Base-by-base conservation (phyloP, 2,797 vertebrate species). In the Cottoperca gobio region DNA sequence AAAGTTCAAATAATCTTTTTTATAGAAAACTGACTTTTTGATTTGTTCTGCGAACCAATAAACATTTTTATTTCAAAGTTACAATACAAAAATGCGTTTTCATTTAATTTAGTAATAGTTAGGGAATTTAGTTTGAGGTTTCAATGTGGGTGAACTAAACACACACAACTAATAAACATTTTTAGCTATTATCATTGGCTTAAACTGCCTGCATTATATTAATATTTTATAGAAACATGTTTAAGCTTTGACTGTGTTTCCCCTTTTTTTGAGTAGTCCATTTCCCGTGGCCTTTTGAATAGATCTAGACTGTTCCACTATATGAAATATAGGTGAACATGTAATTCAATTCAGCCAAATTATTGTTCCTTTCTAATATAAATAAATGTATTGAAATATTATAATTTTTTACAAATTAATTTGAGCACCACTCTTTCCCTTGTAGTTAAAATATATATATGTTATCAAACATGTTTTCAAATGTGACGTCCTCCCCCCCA, bases 291-390 rank as follows among this genome's bases (percentile, higher is more conserved):
- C 72, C 43, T 78, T 81, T 48, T 39, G 76, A 65, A 55, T 73
- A 6, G 37, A 43, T 54, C 21, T 61, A 57, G 94, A 86, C 67
- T 79, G 75, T 83, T 83, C 88, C 88, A 94, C 45, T 86, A 1
- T 59, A 4, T 21, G 2, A 63, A 70, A 86, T 57, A 83, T 72
- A 45, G 85, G 83, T 28, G 70, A 43, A 17, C 16, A 2, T 2
- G 1, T 39, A 40, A 70, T 75, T 49, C 3, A 21, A 16, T 40
- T 5, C 11, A 35, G n/a, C 5, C 1, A 12, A 68, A 71, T 42
- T 16, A 17, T 67, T 1, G 5, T 0, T 13, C 2, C 1, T 14
- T 43, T 73, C 1, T 31, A 24, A 2, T 16, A 1, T 39, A 1
- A 8, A 28, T 17, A 4, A 0, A 46, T 24, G 0, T 23, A 0